Conservation (phyloP, 1,140 invertebrate species). For the Eciton burchellii region DNA sequence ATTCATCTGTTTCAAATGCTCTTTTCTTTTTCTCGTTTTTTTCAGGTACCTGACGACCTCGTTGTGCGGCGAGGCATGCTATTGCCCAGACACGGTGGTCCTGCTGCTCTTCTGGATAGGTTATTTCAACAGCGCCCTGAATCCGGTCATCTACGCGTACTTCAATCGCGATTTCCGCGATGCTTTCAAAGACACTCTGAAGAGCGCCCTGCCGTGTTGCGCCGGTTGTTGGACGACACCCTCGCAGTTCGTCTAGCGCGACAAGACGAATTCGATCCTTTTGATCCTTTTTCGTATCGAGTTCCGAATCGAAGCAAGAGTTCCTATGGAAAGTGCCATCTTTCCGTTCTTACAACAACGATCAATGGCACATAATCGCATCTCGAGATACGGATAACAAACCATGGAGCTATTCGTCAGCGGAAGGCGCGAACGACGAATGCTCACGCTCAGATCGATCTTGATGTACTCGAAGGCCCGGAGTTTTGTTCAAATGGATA, state of each 20-base stretch:
- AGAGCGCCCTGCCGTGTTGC: conserved; percentile 92
- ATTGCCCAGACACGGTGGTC: conserved; percentile 93
- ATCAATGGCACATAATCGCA: conserved; percentile 35
- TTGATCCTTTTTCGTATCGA: not conserved
- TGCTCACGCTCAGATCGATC: conserved; percentile 37
- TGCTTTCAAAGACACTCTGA: conserved; percentile 97
- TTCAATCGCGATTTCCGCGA: conserved; percentile 99
- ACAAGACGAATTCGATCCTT: conserved; percentile 33
- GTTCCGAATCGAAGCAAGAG: not conserved
- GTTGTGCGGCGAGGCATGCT: conserved; percentile 92
- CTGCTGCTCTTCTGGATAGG: conserved; percentile 94
- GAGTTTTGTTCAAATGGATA: conserved; percentile 14
- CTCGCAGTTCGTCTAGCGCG: conserved; percentile 84
- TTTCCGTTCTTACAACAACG: conserved; percentile 8
- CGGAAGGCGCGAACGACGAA: conserved; percentile 31
- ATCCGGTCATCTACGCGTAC: conserved; percentile 98
- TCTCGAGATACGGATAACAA: conserved; percentile 15
- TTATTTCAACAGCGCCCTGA: conserved; percentile 98
- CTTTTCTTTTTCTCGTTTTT: conserved; percentile 30
- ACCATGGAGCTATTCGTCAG: conserved; percentile 15
- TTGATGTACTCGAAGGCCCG: conserved; percentile 30
- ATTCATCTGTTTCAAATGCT: not conserved
- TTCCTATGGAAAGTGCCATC: conserved; percentile 19
- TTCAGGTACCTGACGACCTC: conserved; percentile 94
- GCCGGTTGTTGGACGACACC: conserved; percentile 86